A percentile compares a stretch with the other conserved stretches of the same genome.
Evolutionary conservation across 2,888 invertebrate genomes (phyloP).

Genomic region (Polyploca ridens): DNA sequence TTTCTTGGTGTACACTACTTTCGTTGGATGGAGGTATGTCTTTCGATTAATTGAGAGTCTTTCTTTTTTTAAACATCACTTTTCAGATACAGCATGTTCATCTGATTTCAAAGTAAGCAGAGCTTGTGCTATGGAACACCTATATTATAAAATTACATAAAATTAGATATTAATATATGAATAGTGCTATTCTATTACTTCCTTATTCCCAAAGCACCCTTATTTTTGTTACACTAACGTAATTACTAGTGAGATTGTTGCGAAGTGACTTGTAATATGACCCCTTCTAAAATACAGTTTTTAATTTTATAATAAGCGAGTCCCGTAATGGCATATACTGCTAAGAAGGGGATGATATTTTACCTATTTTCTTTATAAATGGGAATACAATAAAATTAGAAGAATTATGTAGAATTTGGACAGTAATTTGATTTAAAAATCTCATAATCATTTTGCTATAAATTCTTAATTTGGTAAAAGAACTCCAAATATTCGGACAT

Average conservation of each 20-base stretch:
- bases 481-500: conserved; percentile 75
- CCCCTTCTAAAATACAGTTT: conserved; percentile 70
- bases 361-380: not conserved
- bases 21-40: too few relatives aligned
- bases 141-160: too few relatives aligned
- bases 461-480: conserved; percentile 37
- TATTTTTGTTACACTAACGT: conserved; percentile 75
- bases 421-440: conserved; percentile 24
- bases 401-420: not conserved
- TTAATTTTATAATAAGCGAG: conserved; percentile 60
- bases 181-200: conserved; percentile 31
- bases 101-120: too few relatives aligned
- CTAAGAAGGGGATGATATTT: not conserved
- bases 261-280: conserved; percentile 78
- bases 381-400: conserved; percentile 9
- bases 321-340: conserved; percentile 33
- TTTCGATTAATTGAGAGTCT: too few relatives aligned
- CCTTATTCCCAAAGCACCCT: conserved; percentile 47
- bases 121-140: too few relatives aligned
- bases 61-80: too few relatives aligned
- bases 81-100: too few relatives aligned
- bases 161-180: too few relatives aligned
- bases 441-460: not conserved
- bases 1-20: too few relatives aligned
- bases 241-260: conserved; percentile 78